Base-by-base conservation (phyloP, 2,888 invertebrate genomes). In the Dryococelus australis region DNA sequence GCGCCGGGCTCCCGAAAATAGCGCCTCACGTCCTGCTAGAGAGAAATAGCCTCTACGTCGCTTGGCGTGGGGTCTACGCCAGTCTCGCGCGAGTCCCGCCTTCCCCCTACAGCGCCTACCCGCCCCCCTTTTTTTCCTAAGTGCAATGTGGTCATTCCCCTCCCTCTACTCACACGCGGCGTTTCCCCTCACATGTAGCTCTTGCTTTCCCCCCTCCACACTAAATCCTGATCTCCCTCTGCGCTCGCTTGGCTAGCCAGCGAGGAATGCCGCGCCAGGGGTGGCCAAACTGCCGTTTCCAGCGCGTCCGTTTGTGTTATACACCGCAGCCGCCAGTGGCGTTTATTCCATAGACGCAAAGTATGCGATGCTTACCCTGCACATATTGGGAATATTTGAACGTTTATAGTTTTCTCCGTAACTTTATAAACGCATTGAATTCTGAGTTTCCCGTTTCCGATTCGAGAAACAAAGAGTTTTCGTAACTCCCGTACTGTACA, bases 261-360 rank as follows among this genome's bases (percentile, higher is more conserved):
- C 43, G 35, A 83, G 83, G 83, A 83, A 83, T 83, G 83, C 83
- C 83, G 83, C 83, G 83, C 83, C 83, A 83, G 83, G 83, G 83
- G 83, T 83, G 83, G 28, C 26, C 80, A 28, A 80, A 80, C 12
- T 28, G n/a, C 80, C 12, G 28, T 13, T 8, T 8, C 47, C 35
- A 35, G 2, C 2, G 35, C 1, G 35, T 35, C 35, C 2, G 35
- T 3, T 35, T 35, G 35, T 35, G 35, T 35, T 1, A 35, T 3
- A 35, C 35, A 35, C 35, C 35, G 4, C 35, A 35, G 35, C 35
- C 4, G 4, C 35, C n/a, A n/a, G n/a, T n/a, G n/a, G n/a, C n/a
- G n/a, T n/a, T n/a, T n/a, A n/a, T n/a, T n/a, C n/a, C n/a, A n/a
- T n/a, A n/a, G n/a, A n/a, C n/a, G n/a, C n/a, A n/a, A n/a, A n/a